Conservation (phyloP, 2,888 invertebrate genomes). For the Apamea sordens region DNA sequence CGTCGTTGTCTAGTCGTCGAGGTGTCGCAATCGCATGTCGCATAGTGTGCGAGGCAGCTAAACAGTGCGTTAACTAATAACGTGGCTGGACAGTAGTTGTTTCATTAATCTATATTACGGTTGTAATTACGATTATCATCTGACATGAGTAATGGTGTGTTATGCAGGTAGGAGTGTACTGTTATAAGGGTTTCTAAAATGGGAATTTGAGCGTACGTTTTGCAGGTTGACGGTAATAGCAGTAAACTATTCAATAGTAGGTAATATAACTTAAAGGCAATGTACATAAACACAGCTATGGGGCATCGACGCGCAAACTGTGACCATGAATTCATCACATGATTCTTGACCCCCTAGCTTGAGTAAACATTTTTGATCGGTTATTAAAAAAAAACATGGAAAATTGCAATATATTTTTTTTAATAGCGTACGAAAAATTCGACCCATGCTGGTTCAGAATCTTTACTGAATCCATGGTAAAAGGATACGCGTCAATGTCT, state of each 20-base stretch:
- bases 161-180: conserved; percentile 9
- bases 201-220: background rate
- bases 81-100: conserved; percentile 47
- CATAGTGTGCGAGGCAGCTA: background rate
- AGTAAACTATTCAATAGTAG: background rate
- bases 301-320: background rate
- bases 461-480: background rate
- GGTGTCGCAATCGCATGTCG: background rate
- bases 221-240: background rate
- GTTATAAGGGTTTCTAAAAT: conserved; percentile 20
- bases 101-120: conserved; percentile 60
- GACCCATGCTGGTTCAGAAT: background rate
- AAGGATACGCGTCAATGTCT: background rate
- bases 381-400: background rate
- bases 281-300: no score
- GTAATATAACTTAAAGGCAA: background rate
- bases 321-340: background rate
- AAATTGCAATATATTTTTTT: background rate
- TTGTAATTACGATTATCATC: conserved; percentile 63
- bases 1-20: background rate
- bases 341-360: background rate
- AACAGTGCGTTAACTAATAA: conserved; percentile 51
- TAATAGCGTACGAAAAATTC: background rate
- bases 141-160: conserved; percentile 57
- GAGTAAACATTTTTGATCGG: background rate